These are phyloP conservation scores for Dunckerocampus dactyliophorus DNA, from an alignment of 2,113 vertebrate species.

Conservation along the genomic window DNA sequence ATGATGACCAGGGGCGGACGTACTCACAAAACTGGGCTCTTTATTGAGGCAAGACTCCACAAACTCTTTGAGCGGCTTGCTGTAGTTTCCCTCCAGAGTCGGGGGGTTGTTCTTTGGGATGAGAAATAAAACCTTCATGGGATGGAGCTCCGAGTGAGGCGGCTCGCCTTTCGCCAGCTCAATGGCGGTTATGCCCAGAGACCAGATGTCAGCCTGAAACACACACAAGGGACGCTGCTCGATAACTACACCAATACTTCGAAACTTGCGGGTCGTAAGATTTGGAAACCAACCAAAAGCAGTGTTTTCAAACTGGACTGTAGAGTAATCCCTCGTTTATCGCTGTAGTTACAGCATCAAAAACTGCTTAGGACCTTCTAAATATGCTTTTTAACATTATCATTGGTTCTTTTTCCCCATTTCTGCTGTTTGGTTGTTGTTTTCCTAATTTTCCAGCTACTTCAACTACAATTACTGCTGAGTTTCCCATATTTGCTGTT, in stretches of 20 bases:
- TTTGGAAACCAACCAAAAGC: too few species aligned
- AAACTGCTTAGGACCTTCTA: too few species aligned
- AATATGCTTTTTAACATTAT: too few species aligned
- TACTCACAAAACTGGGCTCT: conserved; percentile 95
- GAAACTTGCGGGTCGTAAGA: too few species aligned
- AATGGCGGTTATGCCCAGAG: conserved; percentile 94
- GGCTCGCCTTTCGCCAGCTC: conserved; percentile 95
- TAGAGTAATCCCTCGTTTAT: too few species aligned
- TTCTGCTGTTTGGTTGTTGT: too few species aligned
- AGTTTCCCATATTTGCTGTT: too few species aligned
- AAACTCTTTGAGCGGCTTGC: conserved; percentile 95
- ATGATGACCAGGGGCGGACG: not conserved
- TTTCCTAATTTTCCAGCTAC: too few species aligned
- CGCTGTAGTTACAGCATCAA: too few species aligned
- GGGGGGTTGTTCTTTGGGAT: conserved; percentile 98
- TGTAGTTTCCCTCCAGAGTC: conserved; percentile 93
- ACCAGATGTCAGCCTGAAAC: conserved; percentile 96
- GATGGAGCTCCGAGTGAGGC: conserved; percentile 92
- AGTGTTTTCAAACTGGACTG: too few species aligned
- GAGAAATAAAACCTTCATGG: conserved; percentile 97
- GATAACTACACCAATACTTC: not conserved
- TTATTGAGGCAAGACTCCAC: conserved; percentile 96
- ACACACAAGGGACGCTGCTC: not conserved
- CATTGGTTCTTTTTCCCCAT: too few species aligned
- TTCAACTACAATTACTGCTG: too few species aligned